Conservation (phyloP, 1,140 invertebrate genomes). For the Sminthurides bifidus region DNA sequence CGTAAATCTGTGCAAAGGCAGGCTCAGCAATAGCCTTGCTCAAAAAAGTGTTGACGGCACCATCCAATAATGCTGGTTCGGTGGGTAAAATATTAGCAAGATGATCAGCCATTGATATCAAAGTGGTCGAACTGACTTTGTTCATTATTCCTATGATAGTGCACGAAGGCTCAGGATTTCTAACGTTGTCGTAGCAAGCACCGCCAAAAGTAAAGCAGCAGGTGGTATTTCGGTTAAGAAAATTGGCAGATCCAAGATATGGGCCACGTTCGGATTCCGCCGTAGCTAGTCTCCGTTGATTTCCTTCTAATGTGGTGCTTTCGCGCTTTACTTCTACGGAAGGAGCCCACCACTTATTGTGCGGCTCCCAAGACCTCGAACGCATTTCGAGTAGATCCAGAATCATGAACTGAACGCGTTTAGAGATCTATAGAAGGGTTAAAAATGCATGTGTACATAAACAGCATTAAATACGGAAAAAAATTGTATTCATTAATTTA, state of each 20-base stretch:
- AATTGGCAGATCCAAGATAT: too few relatives aligned
- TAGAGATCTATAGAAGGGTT: too few relatives aligned
- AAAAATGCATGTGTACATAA: too few relatives aligned
- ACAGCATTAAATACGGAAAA: too few relatives aligned
- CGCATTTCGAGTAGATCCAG: constrained; percentile 27
- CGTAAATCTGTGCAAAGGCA: constrained; percentile 14
- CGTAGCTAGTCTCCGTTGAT: too few relatives aligned
- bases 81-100: neutral
- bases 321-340: constrained; percentile 10
- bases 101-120: constrained; percentile 10
- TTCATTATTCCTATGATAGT: constrained; percentile 20
- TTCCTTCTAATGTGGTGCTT: neutral
- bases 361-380: constrained; percentile 19
- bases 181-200: too few relatives aligned
- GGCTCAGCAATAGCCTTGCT: constrained; percentile 12
- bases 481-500: too few relatives aligned
- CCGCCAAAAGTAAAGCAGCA: too few relatives aligned
- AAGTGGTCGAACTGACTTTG: constrained; percentile 19
- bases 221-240: too few relatives aligned
- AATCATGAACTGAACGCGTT: constrained; percentile 29
- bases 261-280: too few relatives aligned
- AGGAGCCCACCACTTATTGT: constrained; percentile 29
- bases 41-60: constrained; percentile 4
- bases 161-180: too few relatives aligned
- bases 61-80: neutral